Base-by-base conservation (phyloP, 2,113 vertebrate species). In the Pangasianodon gigas region DNA sequence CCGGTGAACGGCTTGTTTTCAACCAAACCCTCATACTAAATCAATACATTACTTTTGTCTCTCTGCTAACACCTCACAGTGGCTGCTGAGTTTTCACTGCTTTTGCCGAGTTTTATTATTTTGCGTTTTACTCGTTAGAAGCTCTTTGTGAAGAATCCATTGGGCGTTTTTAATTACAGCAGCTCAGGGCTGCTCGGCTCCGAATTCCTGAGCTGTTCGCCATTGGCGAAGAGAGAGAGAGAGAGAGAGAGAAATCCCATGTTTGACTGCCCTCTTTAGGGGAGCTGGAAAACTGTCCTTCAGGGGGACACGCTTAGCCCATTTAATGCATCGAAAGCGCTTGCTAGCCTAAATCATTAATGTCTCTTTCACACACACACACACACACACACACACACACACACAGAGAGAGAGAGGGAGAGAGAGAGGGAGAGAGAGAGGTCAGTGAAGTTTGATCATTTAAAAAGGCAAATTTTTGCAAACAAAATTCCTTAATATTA, bases 191-290 rank as follows among this genome's bases (percentile, higher is more conserved):
- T 94, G 92, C 93, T 94, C 92, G 94, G 93, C 94, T 94, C 93
- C 93, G 94, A 94, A 96, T 96, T 96, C 94, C 93, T 94, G 92
- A 94, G 93, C 92, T 92, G 79, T 92, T 94, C 92, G 91, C 94
- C 90, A 92, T 89, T 92, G 94, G 37, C 37, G 37, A 37, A 37
- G 37, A 37, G 37, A 37, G 37, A 37, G 37, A 37, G 37, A 37
- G 37, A 37, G 37, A 92, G 32, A 89, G 89, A 88, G 83, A 93
- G 91, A 95, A 96, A 96, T 93, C 92, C 93, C 96, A 95, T 95
- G 96, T 97, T 97, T 97, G 96, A 97, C 97, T 98, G 97, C 97
- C 97, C 97, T 96, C 98, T 98, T 97, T 98, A 97, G 98, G 98
- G 96, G 95, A 95, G 95, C 95, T 94, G 93, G 95, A 95, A 96